A percentile compares a stretch with the other conserved stretches of the same genome.
Evolutionary conservation across 1,140 invertebrate species (phyloP).

Genomic region (Thrips palmi): DNA sequence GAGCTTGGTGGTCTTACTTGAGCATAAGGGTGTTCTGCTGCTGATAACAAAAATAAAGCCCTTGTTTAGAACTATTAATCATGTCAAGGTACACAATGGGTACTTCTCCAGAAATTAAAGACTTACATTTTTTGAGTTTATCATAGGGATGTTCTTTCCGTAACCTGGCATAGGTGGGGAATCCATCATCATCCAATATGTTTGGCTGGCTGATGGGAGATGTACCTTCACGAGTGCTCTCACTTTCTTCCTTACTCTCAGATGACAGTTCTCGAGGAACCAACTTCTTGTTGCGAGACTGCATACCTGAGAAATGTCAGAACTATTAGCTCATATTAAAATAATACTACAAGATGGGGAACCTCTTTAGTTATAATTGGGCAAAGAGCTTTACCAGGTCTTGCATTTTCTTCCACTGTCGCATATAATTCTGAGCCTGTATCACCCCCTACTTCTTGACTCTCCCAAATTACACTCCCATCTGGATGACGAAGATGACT

Average conservation of each 20-base stretch:
- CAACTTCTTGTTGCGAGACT: no score
- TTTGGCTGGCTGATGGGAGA: no score
- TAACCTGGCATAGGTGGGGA: conserved; percentile 18
- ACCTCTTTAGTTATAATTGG: no score
- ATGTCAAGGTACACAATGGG: background rate
- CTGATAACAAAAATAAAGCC: conserved; percentile 8
- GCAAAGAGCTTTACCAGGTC: no score
- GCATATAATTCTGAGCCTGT: conserved; percentile 23
- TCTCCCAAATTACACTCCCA: conserved; percentile 14
- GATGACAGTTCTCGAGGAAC: no score
- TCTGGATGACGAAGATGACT: conserved; percentile 4
- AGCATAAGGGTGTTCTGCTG: conserved; percentile 23
- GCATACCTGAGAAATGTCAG: no score
- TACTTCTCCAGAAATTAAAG: background rate
- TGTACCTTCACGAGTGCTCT: no score
- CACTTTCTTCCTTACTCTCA: no score
- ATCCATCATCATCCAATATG: conserved; percentile 18
- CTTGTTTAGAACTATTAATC: conserved; percentile 1
- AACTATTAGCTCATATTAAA: no score
- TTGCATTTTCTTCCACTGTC: conserved; percentile 22
- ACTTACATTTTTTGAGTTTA: conserved; percentile 20
- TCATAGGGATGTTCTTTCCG: conserved; percentile 22
- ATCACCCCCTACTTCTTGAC: conserved; percentile 16
- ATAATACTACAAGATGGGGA: no score
- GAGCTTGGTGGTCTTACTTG: conserved; percentile 16